A percentile compares a stretch with the other conserved stretches of the same genome.
Conservation (phyloP, 2,113 vertebrate species). For the Corvus hawaiiensis region DNA sequence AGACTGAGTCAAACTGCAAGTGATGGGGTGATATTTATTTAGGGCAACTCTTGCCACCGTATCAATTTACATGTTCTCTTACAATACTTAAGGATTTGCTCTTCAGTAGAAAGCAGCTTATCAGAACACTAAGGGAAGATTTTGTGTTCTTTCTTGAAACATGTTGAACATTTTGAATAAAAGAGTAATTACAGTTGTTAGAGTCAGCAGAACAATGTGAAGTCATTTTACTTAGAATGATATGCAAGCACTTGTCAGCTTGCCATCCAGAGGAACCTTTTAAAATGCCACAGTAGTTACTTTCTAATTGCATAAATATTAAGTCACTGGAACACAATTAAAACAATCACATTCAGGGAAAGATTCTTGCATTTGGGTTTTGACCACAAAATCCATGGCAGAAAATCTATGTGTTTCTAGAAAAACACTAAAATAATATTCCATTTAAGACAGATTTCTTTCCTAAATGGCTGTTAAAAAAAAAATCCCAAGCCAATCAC, state of each 20-base stretch:
- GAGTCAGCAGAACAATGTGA: conserved; percentile 35
- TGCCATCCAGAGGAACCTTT: conserved; percentile 26
- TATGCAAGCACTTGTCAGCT: conserved; percentile 54
- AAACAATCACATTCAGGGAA: background rate
- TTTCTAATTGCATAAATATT: conserved; percentile 43
- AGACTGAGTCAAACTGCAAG: background rate
- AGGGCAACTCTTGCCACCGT: background rate
- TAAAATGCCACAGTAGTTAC: conserved; percentile 36
- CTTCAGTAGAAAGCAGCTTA: background rate
- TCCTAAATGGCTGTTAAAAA: background rate
- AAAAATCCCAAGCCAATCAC: background rate
- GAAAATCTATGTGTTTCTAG: background rate
- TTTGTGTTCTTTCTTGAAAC: conserved; percentile 18
- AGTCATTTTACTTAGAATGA: conserved; percentile 29
- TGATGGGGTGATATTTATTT: background rate
- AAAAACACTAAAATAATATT: background rate
- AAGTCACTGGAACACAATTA: conserved; percentile 32
- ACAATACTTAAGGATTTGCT: background rate
- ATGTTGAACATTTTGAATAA: conserved; percentile 45
- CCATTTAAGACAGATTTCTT: background rate
- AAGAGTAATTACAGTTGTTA: conserved; percentile 59
- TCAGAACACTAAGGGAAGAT: conserved; percentile 7
- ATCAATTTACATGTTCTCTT: conserved; percentile 9
- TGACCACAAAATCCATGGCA: background rate
- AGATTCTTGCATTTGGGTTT: background rate